These are phyloP conservation scores for Prunella fulvescens DNA, from an alignment of 2,113 vertebrate genomes.

Conservation along the genomic window DNA sequence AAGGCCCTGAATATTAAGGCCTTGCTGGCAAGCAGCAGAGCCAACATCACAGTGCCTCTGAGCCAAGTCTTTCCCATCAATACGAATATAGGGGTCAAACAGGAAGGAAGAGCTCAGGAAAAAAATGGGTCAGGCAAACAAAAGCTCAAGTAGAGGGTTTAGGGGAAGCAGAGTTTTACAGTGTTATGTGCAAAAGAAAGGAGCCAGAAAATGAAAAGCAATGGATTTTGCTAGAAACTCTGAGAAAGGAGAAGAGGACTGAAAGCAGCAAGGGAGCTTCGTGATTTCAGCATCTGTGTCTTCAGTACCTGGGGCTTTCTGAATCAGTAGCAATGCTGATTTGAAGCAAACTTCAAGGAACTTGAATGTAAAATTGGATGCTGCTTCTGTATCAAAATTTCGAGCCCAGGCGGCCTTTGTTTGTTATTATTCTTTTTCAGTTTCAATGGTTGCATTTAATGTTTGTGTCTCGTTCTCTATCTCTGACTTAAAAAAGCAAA, in stretches of 20 bases:
- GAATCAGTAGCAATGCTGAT: not conserved
- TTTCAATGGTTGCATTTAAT: not conserved
- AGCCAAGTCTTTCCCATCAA: not conserved
- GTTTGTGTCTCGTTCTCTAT: not conserved
- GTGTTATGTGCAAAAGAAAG: not conserved
- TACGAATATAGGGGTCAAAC: not conserved
- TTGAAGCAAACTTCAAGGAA: not conserved
- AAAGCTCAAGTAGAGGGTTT: not conserved
- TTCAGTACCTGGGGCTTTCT: not conserved
- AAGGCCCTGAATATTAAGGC: not conserved
- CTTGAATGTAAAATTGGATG: not conserved
- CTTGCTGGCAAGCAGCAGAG: not conserved
- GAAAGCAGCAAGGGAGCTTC: not conserved
- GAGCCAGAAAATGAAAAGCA: not conserved
- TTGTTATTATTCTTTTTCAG: not conserved
- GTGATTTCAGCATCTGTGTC: not conserved
- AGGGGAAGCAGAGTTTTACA: not conserved
- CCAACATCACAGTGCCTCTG: accelerated
- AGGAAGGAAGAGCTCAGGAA: not conserved
- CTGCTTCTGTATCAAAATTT: not conserved
- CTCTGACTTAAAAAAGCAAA: not conserved
- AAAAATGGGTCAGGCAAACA: not conserved
- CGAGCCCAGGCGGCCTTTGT: not conserved
- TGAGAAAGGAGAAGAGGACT: not conserved
- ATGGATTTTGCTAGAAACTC: not conserved